These are phyloP conservation scores for Bombus confusus DNA, from an alignment of 1,140 invertebrate species.

Conservation along the genomic window DNA sequence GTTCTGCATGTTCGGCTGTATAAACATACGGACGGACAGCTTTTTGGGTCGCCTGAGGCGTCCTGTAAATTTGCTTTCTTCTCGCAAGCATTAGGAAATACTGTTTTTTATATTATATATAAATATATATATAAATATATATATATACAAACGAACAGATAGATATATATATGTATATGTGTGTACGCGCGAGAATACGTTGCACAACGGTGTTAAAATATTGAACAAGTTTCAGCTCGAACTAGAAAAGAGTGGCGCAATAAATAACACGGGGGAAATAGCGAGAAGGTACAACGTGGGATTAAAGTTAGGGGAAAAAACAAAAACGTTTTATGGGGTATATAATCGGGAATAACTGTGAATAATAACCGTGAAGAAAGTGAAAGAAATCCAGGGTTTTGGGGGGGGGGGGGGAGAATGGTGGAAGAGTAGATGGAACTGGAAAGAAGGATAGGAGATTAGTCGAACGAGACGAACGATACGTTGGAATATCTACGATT, in stretches of 20 bases:
- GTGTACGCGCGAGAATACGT: conserved; percentile 64
- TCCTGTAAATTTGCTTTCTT: conserved; percentile 59
- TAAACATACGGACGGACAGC: conserved; percentile 59
- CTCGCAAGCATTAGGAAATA: conserved; percentile 62
- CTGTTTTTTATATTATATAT: conserved; percentile 68
- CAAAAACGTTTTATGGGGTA: neutral
- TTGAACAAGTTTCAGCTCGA: conserved; percentile 83
- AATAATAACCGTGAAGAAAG: conserved; percentile 21
- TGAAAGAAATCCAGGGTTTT: conserved; percentile 13
- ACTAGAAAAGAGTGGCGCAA: conserved; percentile 65
- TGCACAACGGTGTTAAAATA: conserved; percentile 69
- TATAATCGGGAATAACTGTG: conserved; percentile 25
- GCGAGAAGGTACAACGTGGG: neutral
- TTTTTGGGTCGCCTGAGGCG: conserved; percentile 44
- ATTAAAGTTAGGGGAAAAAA: neutral
- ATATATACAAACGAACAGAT: conserved; percentile 58
- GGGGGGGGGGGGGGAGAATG: too few relatives aligned
- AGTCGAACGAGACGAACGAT: conserved; percentile 74
- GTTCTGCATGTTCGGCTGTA: conserved; percentile 57
- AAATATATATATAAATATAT: conserved; percentile 63
- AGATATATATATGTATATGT: conserved; percentile 69
- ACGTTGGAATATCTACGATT: conserved; percentile 81
- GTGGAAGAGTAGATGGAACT: conserved; percentile 16
- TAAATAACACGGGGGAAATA: conserved; percentile 26
- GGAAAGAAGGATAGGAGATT: conserved; percentile 46